These are phyloP conservation scores for Drosophila borborema DNA, from an alignment of 2,888 invertebrate genomes.

Conservation along the genomic window DNA sequence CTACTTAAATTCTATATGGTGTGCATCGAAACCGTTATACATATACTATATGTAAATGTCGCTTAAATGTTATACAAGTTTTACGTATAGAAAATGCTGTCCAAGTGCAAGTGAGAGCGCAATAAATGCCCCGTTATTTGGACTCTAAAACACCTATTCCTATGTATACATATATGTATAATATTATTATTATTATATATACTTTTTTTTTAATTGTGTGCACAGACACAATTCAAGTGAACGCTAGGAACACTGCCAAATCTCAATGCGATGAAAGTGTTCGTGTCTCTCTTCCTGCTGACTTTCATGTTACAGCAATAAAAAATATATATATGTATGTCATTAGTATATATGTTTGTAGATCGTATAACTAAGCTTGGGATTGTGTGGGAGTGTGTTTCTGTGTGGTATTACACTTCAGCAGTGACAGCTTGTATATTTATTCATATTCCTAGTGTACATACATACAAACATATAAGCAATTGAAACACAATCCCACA, in stretches of 20 bases:
- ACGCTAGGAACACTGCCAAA: conserved; percentile 53
- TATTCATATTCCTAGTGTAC: conserved; percentile 35
- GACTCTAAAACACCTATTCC: conserved; percentile 37
- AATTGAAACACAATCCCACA: conserved; percentile 3
- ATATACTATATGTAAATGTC: conserved; percentile 38
- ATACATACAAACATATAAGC: conserved; percentile 49
- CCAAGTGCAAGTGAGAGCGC: conserved; percentile 42
- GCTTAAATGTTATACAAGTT: conserved; percentile 43
- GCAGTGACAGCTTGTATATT: conserved; percentile 43
- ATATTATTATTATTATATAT: neutral
- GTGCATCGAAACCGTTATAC: conserved; percentile 52
- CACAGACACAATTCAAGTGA: conserved; percentile 33
- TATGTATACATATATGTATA: conserved; percentile 8
- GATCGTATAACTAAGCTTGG: conserved; percentile 27
- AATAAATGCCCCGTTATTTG: conserved; percentile 42
- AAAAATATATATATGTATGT: conserved; percentile 12
- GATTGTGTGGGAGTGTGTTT: conserved; percentile 13
- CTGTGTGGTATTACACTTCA: conserved; percentile 36
- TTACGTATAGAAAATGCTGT: conserved; percentile 54
- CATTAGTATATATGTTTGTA: conserved; percentile 19
- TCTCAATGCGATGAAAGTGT: conserved; percentile 40
- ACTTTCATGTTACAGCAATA: conserved; percentile 25
- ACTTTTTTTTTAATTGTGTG: conserved; percentile 7
- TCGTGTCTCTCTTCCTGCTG: conserved; percentile 14
- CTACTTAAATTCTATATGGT: conserved; percentile 47